Evolutionary conservation across 2,888 invertebrate genomes (phyloP), one percentile per base, ranked within the genome.

Genomic region (Harmothoe impar): DNA sequence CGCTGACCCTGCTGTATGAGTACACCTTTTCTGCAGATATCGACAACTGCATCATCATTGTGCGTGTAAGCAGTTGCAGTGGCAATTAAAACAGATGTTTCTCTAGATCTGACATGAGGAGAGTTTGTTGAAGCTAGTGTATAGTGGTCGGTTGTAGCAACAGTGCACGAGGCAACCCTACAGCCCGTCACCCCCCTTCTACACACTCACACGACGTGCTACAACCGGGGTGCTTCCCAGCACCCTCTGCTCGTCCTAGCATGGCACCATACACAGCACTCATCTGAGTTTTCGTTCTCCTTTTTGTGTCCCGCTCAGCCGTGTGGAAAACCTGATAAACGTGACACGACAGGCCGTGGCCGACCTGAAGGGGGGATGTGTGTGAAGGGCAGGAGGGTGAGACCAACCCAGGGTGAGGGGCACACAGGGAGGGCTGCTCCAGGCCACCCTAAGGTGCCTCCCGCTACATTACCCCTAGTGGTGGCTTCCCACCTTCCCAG

Each of bases 291-390:
- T 84, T 84, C 43, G 43, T 84, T 84, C 51, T 35, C 35, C 35
- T 84, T 84, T 84, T 84, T 84, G 84, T 84, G 84, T 84, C 17
- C 43, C 17, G 84, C 33, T 33, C 84, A 84, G 43, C 43, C 43
- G 35, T 84, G 43, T 51, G 84, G 84, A 84, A 84, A 84, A 84
- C 84, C 43, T 25, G 84, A 84, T 84, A 84, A 84, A 84, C 84
- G 84, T 84, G 84, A 43, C 84, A 84, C 43, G 84, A 84, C 84
- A 43, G 84, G 84, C 29, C 29, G 62, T 20, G 15, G 72, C 10
- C 3, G 43, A 43, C 10, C 31, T 35, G 35, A 20, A 81, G 86
- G 54, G 25, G 77, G 1, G 23, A n/a, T 15, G 84, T 51, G 84
- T 84, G 52, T 84, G 52, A 31, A n/a, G 23, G 56, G n/a, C 17